Evolutionary conservation across 2,113 vertebrate species (phyloP).

Genomic region (Trematocara unimaculatum): DNA sequence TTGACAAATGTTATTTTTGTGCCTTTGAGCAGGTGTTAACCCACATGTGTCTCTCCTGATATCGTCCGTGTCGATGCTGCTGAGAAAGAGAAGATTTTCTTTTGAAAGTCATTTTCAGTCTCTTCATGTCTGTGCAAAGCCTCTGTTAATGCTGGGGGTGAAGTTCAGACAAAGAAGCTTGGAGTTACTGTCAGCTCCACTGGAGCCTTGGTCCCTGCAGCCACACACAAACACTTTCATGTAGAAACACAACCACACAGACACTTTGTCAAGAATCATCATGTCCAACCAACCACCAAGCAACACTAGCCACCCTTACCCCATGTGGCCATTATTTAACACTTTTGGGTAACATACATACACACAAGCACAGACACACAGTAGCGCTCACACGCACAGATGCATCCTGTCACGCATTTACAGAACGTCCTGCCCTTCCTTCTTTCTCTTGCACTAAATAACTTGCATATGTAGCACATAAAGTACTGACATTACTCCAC

Average conservation of each 20-base stretch:
- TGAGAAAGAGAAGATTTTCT: background rate
- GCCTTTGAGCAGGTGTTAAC: background rate
- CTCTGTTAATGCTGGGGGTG: background rate
- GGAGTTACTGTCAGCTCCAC: background rate
- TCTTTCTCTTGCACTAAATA: background rate
- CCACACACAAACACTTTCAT: background rate
- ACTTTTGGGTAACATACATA: background rate
- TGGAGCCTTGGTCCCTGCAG: background rate
- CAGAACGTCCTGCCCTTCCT: background rate
- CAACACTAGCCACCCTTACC: conserved; percentile 37
- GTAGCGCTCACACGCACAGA: background rate
- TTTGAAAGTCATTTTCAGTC: background rate
- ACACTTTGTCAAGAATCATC: conserved; percentile 43
- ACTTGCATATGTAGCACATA: background rate
- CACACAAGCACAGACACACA: background rate
- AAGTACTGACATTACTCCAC: background rate
- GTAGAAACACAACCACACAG: background rate
- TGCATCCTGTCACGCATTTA: background rate
- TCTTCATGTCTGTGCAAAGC: background rate
- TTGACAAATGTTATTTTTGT: background rate
- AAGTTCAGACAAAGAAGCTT: background rate
- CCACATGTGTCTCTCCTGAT: background rate
- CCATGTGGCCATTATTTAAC: conserved; percentile 40
- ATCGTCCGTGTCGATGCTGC: background rate
- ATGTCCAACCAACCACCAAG: conserved; percentile 28